Evolutionary conservation across 1,140 invertebrate genomes (phyloP).

Genomic region (Drosophila funebris): DNA sequence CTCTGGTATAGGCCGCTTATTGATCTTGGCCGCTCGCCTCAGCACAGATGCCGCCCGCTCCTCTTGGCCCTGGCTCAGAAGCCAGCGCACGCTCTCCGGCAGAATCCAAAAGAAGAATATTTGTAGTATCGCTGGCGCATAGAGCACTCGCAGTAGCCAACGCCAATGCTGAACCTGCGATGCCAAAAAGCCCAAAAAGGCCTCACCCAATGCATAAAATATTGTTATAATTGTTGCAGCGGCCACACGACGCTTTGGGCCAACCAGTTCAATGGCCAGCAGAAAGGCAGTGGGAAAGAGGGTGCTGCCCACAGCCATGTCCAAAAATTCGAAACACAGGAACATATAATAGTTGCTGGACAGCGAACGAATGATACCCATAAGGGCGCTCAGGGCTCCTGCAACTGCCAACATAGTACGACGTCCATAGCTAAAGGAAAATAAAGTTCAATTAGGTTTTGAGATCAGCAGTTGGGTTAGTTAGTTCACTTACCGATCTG

Average conservation of each 20-base stretch:
- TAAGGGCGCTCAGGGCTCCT: conserved; percentile 85
- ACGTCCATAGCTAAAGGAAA: conserved; percentile 86
- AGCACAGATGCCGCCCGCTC: conserved; percentile 86
- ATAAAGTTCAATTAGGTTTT: background rate
- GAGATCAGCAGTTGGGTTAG: background rate
- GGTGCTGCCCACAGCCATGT: conserved; percentile 86
- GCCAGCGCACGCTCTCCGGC: conserved; percentile 89
- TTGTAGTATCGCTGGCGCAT: conserved; percentile 87
- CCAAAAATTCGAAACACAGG: conserved; percentile 87
- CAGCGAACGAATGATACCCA: conserved; percentile 87
- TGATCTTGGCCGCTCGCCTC: conserved; percentile 88
- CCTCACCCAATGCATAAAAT: conserved; percentile 89
- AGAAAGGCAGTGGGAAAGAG: conserved; percentile 87
- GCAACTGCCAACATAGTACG: conserved; percentile 86
- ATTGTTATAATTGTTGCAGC: conserved; percentile 89
- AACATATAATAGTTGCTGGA: conserved; percentile 88
- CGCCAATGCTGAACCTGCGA: conserved; percentile 90
- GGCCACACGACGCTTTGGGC: conserved; percentile 89
- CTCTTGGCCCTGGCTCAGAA: conserved; percentile 88
- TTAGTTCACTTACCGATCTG: conserved; percentile 85
- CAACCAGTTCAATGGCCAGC: conserved; percentile 90
- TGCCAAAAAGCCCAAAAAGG: conserved; percentile 87
- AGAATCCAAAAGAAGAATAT: conserved; percentile 86
- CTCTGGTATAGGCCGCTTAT: conserved; percentile 86
- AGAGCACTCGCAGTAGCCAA: conserved; percentile 87